Evolutionary conservation across 23 tunicate species (phyloP).

Genomic region (Halocynthia aurantium): DNA sequence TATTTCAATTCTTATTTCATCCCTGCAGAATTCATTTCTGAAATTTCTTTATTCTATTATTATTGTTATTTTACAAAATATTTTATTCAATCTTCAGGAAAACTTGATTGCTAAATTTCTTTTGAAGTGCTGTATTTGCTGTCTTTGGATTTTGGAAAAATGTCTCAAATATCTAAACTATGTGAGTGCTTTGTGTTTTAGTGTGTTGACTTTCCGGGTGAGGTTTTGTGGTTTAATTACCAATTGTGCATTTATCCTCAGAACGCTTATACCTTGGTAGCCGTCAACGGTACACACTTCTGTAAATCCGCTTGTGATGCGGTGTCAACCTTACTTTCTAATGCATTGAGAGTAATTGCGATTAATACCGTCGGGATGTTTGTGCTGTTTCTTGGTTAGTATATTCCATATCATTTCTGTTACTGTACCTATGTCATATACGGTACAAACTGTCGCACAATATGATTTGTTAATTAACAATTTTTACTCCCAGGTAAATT

Average conservation of each 20-base stretch:
- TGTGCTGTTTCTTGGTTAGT: constrained; percentile 79
- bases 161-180: constrained; percentile 77
- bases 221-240: background rate
- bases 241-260: constrained; percentile 9
- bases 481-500: constrained; percentile 48
- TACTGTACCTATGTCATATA: background rate
- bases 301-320: constrained; percentile 91
- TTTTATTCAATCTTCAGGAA: constrained; percentile 30
- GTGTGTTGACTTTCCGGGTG: background rate
- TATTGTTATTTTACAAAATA: background rate
- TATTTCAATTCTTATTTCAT: background rate
- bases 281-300: constrained; percentile 86
- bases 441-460: background rate
- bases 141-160: constrained; percentile 73
- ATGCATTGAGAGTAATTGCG: constrained; percentile 79
- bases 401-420: background rate
- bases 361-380: constrained; percentile 83
- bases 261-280: constrained; percentile 91
- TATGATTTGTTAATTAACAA: background rate
- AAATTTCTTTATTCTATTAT: background rate
- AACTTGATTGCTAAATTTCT: constrained; percentile 61
- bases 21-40: background rate
- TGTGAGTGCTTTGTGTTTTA: constrained; percentile 34
- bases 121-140: constrained; percentile 84
- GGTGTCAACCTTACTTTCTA: constrained; percentile 77